A percentile compares a stretch with the other conserved stretches of the same genome.
Evolutionary conservation across 92 coral and sea anemone species (phyloP).

Genomic region (Anthopleura xanthogrammica): DNA sequence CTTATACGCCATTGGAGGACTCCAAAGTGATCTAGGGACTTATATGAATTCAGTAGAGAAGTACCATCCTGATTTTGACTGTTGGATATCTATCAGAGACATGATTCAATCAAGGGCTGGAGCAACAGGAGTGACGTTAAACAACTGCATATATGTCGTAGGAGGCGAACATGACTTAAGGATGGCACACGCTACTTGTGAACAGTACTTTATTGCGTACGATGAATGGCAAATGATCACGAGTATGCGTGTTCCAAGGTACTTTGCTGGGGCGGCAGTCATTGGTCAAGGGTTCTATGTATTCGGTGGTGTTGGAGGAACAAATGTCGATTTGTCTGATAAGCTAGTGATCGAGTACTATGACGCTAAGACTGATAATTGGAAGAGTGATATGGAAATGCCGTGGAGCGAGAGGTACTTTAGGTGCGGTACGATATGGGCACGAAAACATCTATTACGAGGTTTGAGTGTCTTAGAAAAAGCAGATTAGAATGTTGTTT

Average conservation of each 20-base stretch:
- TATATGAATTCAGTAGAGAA: constrained; percentile 79
- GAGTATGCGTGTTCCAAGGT: constrained; percentile 80
- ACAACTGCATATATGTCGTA: constrained; percentile 65
- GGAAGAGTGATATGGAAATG: constrained; percentile 52
- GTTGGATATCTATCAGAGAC: constrained; percentile 64
- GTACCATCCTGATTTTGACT: constrained; percentile 69
- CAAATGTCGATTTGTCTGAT: constrained; percentile 43
- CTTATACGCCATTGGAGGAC: constrained; percentile 84
- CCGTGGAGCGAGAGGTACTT: constrained; percentile 77
- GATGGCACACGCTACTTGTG: constrained; percentile 70
- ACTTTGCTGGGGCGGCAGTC: constrained; percentile 76
- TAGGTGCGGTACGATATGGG: constrained; percentile 39
- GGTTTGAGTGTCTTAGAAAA: constrained; percentile 13
- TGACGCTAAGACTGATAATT: constrained; percentile 35
- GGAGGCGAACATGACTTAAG: constrained; percentile 83
- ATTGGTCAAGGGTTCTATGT: constrained; percentile 71
- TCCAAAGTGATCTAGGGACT: constrained; percentile 68
- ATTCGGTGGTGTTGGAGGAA: constrained; percentile 86
- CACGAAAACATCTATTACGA: constrained; percentile 33
- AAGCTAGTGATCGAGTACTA: constrained; percentile 50
- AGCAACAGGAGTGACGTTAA: constrained; percentile 59
- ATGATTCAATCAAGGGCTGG: constrained; percentile 81
- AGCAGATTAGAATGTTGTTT: not conserved
- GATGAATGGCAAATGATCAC: constrained; percentile 80
- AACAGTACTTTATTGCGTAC: constrained; percentile 59